These are phyloP conservation scores for Eutrigla gurnardus DNA, from an alignment of 2,797 vertebrate species.

Conservation along the genomic window DNA sequence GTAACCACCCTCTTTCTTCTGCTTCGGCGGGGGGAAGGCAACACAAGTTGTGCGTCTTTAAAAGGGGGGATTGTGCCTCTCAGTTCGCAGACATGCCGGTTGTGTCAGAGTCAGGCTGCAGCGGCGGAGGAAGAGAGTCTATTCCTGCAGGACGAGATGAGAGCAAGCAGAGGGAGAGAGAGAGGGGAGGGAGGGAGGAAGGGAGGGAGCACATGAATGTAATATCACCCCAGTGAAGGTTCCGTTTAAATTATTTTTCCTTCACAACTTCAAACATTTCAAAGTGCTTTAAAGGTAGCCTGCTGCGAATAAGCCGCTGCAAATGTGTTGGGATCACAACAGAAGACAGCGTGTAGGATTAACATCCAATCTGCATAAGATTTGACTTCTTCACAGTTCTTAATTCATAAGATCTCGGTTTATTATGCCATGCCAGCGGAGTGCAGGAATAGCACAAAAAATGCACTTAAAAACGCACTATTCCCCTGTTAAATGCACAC, in stretches of 20 bases:
- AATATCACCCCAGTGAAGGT: constrained; percentile 5
- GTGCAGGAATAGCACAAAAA: background rate
- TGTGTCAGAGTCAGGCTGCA: constrained; percentile 73
- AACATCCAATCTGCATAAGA: background rate
- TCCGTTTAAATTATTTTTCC: background rate
- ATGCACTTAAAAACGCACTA: background rate
- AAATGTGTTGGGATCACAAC: background rate
- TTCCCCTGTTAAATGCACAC: background rate
- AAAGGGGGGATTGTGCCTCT: constrained; percentile 31
- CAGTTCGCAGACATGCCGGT: constrained; percentile 75
- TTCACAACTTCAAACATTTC: constrained; percentile 2
- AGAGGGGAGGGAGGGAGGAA: constrained; percentile 14
- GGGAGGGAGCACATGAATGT: constrained; percentile 34
- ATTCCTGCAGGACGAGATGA: constrained; percentile 77
- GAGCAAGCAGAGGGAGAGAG: constrained; percentile 66
- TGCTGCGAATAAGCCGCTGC: background rate
- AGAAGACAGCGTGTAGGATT: background rate
- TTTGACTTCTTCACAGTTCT: background rate
- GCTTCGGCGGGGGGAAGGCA: constrained; percentile 18
- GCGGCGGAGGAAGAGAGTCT: constrained; percentile 68
- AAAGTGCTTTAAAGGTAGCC: background rate
- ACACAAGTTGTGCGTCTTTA: constrained; percentile 54
- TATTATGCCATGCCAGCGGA: background rate
- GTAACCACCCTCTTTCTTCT: constrained; percentile 29
- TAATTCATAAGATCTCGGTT: background rate